Base-by-base conservation (phyloP, 1,140 invertebrate species). In the Agrilus planipennis region DNA sequence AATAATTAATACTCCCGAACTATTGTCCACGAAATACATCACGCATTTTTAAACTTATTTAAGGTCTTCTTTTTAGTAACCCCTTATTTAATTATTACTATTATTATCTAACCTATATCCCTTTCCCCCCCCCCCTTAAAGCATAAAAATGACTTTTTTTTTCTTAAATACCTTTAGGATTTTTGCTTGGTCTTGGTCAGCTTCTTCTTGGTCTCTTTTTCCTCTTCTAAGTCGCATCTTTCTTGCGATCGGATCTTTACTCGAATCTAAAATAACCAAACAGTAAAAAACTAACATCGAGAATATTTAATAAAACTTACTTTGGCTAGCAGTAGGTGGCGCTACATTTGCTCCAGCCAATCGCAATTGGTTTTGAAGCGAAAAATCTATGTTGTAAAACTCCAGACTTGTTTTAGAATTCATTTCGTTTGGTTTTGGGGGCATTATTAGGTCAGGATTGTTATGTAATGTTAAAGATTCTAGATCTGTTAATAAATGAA, bases 311-410 rank as follows among this genome's bases (percentile, higher is more conserved):
- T 3, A 3, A 25, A 42, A 67, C 67, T 61, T 60, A 80, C 79
- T 73, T 37, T 71, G 71, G 5, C 75, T 66, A 32, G 80, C 75
- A 36, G 72, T 67, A 17, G 84, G 77, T 22, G 77, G 73, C 12
- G 85, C 77, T 16, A 89, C 77, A 37, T 80, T 80, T 9, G 92
- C 92, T 1, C 93, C 94, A 34, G 93, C 94, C 41, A 96, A 62
- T 42, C 89, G 70, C 17, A 98, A 60, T 57, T 99, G 93, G 58
- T 88, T 88, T 69, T 92, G 89, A 17, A 99, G 70, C 0, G 92
- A 96, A 69, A 99, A 99, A 65, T 99, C 95, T 39, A 99, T 95
- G 53, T 99, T 99, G 63, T 99, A 99, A 69, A 89, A 99, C 60
- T 95, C 83, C 11, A 89, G 70, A 2, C 87, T 88, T n/a, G 80